Base-by-base conservation (phyloP, 1,140 invertebrate species). In the Hycleus cichorii region DNA sequence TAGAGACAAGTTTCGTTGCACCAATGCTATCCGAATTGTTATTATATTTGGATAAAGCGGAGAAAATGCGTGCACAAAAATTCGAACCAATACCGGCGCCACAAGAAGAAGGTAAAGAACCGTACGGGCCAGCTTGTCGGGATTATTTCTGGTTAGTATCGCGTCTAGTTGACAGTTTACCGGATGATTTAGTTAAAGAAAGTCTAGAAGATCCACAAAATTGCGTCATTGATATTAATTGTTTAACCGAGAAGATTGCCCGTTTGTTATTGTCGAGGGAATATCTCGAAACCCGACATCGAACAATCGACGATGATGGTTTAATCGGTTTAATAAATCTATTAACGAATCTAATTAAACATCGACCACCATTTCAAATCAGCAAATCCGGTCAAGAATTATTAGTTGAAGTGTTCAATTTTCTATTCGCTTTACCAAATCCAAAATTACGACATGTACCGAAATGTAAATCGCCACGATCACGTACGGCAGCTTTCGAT, bases 101-200 rank as follows among this genome's bases (percentile, higher is more conserved):
- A 0, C 32, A 32, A 32, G 89, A 93, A 67, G 89, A 91, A 68
- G 88, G 89, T 2, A 95, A 95, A 69, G 92, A 95, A 68, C 90
- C 91, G 0, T 95, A 92, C 72, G 93, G 93, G 1, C 91, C 92
- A 4, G 91, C 93, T 4, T 95, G 93, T 74, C 75, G 92, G 18
- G 93, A 97, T 72, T 97, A 95, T 74, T 95, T 96, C 71, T 95
- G 92, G 91, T 76, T 96, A 0, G 78, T 94, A 2, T 92, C 91
- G 65, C 81, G 91, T 11, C 77, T 96, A 5, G 87, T 96, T 3
- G 93, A 96, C 66, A 88, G 87, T 5, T 71, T 93, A 4, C 88
- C 89, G 0, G 83, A 86, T 58, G 89, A 91, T 63, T 81, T 88
- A 58, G 81, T 90, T 32, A 88, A 86, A 77, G 75, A 78, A 72